Evolutionary conservation across 2,888 invertebrate species (phyloP).

Genomic region (Pherbina coryleti): DNA sequence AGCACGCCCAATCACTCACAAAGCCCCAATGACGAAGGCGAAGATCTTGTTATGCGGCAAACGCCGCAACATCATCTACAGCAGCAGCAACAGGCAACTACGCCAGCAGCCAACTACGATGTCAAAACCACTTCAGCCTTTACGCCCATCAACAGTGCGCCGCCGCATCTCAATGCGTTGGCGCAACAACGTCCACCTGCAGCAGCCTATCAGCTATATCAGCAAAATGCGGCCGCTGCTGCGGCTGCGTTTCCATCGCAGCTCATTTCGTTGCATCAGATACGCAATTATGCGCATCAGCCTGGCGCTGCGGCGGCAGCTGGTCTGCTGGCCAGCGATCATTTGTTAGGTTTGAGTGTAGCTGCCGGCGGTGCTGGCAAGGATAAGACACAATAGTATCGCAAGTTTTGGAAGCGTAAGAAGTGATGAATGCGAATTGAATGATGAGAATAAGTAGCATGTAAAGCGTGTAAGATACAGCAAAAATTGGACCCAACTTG

Average conservation of each 20-base stretch:
- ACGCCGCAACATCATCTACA: constrained; percentile 64
- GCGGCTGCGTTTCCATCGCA: constrained; percentile 88
- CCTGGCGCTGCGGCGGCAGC: constrained; percentile 71
- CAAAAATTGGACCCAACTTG: too few species aligned
- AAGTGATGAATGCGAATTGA: neutral
- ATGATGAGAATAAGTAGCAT: constrained; percentile 3
- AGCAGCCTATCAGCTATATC: constrained; percentile 86
- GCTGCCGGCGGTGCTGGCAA: constrained; percentile 61
- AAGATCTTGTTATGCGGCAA: constrained; percentile 68
- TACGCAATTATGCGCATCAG: constrained; percentile 95
- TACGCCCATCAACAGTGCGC: constrained; percentile 90
- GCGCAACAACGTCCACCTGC: constrained; percentile 68
- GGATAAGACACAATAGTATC: constrained; percentile 68
- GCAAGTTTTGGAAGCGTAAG: constrained; percentile 21
- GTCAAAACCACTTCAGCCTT: constrained; percentile 83
- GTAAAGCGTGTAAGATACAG: neutral
- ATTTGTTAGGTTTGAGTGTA: constrained; percentile 72
- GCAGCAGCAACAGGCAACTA: constrained; percentile 55
- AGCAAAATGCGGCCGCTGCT: constrained; percentile 72
- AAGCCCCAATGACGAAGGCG: constrained; percentile 67
- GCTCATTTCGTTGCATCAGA: constrained; percentile 94
- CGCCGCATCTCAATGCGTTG: constrained; percentile 78
- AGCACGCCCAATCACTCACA: constrained; percentile 66
- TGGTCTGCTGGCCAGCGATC: constrained; percentile 78
- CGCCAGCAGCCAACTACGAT: constrained; percentile 60